These are phyloP conservation scores for Odiellus spinosus DNA, from an alignment of 2,888 invertebrate genomes.

Conservation along the genomic window DNA sequence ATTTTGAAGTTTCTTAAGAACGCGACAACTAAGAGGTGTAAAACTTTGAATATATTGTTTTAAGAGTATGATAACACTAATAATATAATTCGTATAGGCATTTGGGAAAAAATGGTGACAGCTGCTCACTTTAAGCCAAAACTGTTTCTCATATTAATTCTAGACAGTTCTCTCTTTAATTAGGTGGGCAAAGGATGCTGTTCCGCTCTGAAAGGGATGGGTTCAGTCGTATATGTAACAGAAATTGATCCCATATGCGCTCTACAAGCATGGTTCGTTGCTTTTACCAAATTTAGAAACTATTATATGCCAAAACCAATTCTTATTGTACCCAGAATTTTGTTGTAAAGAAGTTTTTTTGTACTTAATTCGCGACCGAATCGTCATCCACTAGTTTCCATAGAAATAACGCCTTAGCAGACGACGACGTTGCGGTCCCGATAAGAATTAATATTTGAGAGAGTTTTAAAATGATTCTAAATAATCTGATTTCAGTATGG, in stretches of 20 bases:
- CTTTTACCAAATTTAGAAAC: not conserved
- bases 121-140: too few relatives aligned
- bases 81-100: too few relatives aligned
- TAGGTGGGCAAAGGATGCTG: slow-evolving; percentile 87
- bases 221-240: slow-evolving; percentile 79
- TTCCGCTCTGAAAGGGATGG: slow-evolving; percentile 82
- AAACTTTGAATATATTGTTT: too few relatives aligned
- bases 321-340: too few relatives aligned
- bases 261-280: slow-evolving; percentile 63
- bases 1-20: too few relatives aligned
- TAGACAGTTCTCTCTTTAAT: slow-evolving; percentile 1
- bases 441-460: too few relatives aligned
- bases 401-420: not conserved
- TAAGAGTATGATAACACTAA: too few relatives aligned
- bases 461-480: not conserved
- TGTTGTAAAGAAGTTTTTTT: not conserved
- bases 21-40: too few relatives aligned
- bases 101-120: too few relatives aligned
- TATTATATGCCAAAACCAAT: too few relatives aligned
- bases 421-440: not conserved
- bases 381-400: not conserved
- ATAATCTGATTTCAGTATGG: slow-evolving; percentile 50
- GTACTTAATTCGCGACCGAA: not conserved
- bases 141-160: too few relatives aligned
- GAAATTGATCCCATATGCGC: slow-evolving; percentile 98